phyloP scores from a whole-genome alignment of 2,797 vertebrate genomes.

The Anisognathus igniventris region DNA sequence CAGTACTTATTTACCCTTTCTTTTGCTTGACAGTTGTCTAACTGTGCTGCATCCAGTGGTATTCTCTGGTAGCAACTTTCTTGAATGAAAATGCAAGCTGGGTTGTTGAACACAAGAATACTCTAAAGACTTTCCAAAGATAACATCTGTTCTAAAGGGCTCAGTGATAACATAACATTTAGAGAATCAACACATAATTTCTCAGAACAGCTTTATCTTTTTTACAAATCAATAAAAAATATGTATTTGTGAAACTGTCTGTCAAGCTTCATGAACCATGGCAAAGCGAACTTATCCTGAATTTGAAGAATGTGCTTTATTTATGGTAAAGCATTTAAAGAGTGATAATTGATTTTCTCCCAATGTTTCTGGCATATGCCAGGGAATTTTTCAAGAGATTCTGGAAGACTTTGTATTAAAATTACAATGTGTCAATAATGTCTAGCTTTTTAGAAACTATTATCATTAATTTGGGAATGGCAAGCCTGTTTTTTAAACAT shows the following conservation, averaged over 20 bases:
- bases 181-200: neutral
- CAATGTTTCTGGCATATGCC: neutral
- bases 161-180: neutral
- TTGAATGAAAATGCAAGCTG: neutral
- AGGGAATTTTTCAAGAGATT: neutral
- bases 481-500: neutral
- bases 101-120: neutral
- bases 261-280: neutral
- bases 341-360: neutral
- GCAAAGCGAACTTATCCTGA: neutral
- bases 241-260: neutral
- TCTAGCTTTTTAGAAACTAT: neutral
- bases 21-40: neutral
- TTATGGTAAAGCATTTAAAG: neutral
- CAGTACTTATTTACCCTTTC: neutral
- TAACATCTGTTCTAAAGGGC: neutral
- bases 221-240: neutral
- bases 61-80: neutral
- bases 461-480: neutral
- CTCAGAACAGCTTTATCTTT: neutral
- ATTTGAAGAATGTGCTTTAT: neutral
- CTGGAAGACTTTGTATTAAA: neutral
- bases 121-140: constrained; percentile 1
- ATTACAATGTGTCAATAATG: neutral
- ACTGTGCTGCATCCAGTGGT: neutral